Evolutionary conservation across 2,113 vertebrate species (phyloP).

Genomic region (Myiozetetes cayanensis): DNA sequence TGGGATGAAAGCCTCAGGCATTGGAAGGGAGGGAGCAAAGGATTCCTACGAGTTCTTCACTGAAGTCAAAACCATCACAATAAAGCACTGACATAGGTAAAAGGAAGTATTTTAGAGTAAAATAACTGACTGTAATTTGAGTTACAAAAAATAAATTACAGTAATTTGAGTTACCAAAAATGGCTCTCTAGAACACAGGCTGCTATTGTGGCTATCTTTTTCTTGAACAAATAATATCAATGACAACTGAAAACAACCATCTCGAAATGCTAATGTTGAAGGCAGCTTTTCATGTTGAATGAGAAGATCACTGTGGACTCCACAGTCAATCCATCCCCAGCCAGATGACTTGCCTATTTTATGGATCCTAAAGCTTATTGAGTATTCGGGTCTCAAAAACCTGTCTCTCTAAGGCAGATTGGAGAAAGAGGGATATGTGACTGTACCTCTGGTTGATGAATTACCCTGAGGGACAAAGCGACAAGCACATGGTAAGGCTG

Average conservation of each 20-base stretch:
- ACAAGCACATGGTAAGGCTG: background rate
- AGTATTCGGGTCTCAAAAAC: background rate
- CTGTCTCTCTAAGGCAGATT: background rate
- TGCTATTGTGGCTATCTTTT: background rate
- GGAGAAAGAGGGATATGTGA: background rate
- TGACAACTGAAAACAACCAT: background rate
- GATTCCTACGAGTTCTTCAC: slow-evolving; percentile 97
- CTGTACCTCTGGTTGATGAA: background rate
- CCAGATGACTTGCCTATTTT: background rate
- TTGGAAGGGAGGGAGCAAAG: slow-evolving; percentile 91
- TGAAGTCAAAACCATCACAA: slow-evolving; percentile 90
- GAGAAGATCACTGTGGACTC: background rate
- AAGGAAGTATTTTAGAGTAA: background rate
- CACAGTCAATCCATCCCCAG: background rate
- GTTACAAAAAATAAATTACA: background rate
- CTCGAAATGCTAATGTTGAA: background rate
- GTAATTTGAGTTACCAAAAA: background rate
- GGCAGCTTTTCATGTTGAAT: background rate
- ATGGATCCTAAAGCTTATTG: background rate
- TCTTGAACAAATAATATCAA: background rate
- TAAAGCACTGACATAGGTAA: slow-evolving; percentile 82
- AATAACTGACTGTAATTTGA: background rate
- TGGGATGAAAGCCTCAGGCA: slow-evolving; percentile 93
- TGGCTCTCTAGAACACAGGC: background rate
- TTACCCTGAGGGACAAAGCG: background rate